Conservation (phyloP, 2,797 vertebrate genomes). For the Ispidina picta region DNA sequence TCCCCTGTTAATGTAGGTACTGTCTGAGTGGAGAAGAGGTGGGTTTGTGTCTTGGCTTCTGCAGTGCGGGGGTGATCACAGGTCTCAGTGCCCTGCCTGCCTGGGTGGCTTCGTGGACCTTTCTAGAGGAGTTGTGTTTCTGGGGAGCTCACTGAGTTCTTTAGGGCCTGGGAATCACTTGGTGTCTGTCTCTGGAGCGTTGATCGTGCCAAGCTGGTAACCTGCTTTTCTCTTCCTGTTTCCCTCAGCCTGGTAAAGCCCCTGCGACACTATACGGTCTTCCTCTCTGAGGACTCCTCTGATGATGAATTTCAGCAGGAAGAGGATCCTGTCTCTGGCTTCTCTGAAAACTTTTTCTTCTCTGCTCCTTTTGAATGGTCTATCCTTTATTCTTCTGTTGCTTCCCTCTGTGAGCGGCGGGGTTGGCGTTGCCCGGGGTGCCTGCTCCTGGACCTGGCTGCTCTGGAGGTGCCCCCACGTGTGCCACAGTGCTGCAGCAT, state of each 20-base stretch:
- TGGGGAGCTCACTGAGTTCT: not conserved
- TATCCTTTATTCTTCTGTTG: slow-evolving; percentile 68
- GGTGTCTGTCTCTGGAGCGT: not conserved
- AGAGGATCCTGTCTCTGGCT: slow-evolving; percentile 87
- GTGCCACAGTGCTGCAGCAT: too few relatives aligned
- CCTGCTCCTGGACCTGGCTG: not conserved
- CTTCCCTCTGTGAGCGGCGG: not conserved
- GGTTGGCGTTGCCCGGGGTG: slow-evolving; percentile 19
- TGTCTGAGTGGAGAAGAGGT: not conserved
- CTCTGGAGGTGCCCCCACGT: too few relatives aligned
- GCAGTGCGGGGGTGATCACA: not conserved
- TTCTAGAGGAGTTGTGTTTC: not conserved
- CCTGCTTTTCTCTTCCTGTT: slow-evolving; percentile 74
- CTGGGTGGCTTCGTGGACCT: accelerated
- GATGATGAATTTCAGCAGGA: slow-evolving; percentile 92
- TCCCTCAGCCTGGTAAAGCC: slow-evolving; percentile 89
- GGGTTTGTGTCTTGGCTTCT: not conserved
- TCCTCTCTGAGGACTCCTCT: slow-evolving; percentile 97
- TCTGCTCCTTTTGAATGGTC: slow-evolving; percentile 97
- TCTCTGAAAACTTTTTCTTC: slow-evolving; percentile 96
- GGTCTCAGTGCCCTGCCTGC: accelerated
- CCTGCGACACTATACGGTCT: slow-evolving; percentile 95
- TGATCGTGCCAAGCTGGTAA: slow-evolving; percentile 29
- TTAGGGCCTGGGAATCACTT: not conserved
- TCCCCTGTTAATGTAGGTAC: not conserved